phyloP scores from a whole-genome alignment of 64 coral and sea anemone genomes.

The Anthopleura sola region DNA sequence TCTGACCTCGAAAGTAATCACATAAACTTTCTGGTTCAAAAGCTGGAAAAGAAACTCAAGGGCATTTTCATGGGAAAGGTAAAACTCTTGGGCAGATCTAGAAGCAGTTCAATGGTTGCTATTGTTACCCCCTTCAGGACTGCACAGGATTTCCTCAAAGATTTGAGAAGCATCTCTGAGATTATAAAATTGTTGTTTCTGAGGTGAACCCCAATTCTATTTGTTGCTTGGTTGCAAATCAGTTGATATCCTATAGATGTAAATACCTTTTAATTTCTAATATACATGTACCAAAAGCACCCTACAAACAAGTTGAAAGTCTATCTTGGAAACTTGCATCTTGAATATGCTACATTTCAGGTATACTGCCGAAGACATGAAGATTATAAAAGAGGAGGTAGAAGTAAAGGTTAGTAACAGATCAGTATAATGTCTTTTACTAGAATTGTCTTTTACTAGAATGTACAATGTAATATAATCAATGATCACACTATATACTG shows the following conservation, averaged over 20 bases:
- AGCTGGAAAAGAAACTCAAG: constrained; percentile 28
- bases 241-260: too few species aligned
- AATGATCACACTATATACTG: not conserved
- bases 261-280: too few species aligned
- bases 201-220: too few species aligned
- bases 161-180: too few species aligned
- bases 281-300: too few species aligned
- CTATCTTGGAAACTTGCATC: not conserved
- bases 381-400: constrained; percentile 63
- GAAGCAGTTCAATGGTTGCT: too few species aligned
- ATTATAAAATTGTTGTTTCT: too few species aligned
- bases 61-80: constrained; percentile 61
- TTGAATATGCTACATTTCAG: not conserved
- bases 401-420: constrained; percentile 33
- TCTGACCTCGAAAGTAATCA: constrained; percentile 37
- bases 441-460: too few species aligned
- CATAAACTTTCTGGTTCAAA: constrained; percentile 33
- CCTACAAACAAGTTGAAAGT: too few species aligned
- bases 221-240: too few species aligned
- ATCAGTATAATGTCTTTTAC: not conserved
- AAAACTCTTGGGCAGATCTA: not conserved
- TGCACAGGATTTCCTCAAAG: too few species aligned
- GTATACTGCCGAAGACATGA: constrained; percentile 49
- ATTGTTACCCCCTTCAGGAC: too few species aligned
- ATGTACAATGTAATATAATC: not conserved